phyloP scores from a whole-genome alignment of 2,113 vertebrate genomes.

The Sinocyclocheilus anophthalmus region DNA sequence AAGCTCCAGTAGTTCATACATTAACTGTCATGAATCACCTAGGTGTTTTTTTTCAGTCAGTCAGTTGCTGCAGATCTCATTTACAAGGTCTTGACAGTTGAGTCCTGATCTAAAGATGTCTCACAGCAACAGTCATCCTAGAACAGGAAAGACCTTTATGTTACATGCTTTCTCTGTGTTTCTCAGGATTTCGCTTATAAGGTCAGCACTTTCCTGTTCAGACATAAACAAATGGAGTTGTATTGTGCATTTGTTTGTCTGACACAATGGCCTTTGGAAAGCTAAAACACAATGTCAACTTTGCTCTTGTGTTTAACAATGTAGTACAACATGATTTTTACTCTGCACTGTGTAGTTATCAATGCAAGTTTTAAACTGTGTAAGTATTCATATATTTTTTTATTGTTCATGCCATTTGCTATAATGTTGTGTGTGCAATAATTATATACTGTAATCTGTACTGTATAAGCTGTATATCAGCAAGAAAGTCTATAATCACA shows the following conservation, averaged over 20 bases:
- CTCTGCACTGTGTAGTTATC: not conserved
- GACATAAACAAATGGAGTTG: conserved; percentile 33
- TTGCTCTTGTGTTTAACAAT: not conserved
- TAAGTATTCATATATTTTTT: not conserved
- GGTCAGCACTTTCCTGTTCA: conserved; percentile 23
- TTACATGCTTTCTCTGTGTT: not conserved
- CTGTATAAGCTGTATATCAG: not conserved
- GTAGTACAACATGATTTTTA: not conserved
- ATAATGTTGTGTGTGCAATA: not conserved
- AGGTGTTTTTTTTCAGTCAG: not conserved
- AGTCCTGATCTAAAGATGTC: conserved; percentile 7
- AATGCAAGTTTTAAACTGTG: not conserved
- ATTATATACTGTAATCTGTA: not conserved
- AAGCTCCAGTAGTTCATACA: conserved; percentile 11
- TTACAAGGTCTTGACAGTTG: conserved; percentile 11
- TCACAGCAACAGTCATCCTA: conserved; percentile 4
- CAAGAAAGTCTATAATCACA: conserved; percentile 39
- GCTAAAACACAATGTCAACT: conserved; percentile 9
- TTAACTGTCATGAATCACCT: not conserved
- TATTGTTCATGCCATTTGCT: not conserved
- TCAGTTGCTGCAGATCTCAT: not conserved
- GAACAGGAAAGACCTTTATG: conserved; percentile 15
- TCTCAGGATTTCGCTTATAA: not conserved
- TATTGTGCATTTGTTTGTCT: conserved; percentile 17
- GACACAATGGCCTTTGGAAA: conserved; percentile 19